Evolutionary conservation across 2,888 invertebrate genomes (phyloP).

Genomic region (Neoitamus cyanurus): DNA sequence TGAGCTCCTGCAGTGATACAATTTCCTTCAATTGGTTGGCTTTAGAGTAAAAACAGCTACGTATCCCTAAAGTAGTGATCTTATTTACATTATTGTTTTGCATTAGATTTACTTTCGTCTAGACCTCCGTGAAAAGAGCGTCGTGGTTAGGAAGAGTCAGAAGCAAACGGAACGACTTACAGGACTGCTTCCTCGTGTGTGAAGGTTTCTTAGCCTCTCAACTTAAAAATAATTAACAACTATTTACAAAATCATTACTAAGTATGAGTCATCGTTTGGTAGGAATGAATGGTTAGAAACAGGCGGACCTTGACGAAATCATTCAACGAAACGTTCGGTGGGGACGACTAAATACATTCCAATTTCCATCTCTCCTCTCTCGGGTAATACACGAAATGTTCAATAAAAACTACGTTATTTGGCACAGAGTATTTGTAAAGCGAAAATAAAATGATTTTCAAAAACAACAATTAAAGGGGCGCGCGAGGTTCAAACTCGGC

Average conservation of each 20-base stretch:
- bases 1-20: background rate
- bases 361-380: background rate
- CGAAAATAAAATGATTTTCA: background rate
- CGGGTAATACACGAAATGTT: background rate
- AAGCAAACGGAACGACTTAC: slow-evolving; percentile 1
- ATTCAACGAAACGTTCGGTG: slow-evolving; percentile 23
- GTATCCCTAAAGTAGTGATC: background rate
- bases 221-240: slow-evolving; percentile 52
- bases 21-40: background rate
- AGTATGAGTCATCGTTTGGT: slow-evolving; percentile 15
- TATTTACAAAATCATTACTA: slow-evolving; percentile 48
- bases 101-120: slow-evolving; percentile 11
- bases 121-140: background rate
- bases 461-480: background rate
- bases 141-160: slow-evolving; percentile 12
- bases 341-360: slow-evolving; percentile 16
- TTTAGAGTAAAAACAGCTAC: slow-evolving; percentile 33
- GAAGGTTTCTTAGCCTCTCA: slow-evolving; percentile 37
- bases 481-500: background rate
- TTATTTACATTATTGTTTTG: slow-evolving; percentile 41
- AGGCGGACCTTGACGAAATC: background rate
- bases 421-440: slow-evolving; percentile 43
- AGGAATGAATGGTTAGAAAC: slow-evolving; percentile 4
- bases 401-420: slow-evolving; percentile 34
- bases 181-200: background rate